Conservation (phyloP, 1,140 invertebrate genomes). For the Adelges cooleyi region DNA sequence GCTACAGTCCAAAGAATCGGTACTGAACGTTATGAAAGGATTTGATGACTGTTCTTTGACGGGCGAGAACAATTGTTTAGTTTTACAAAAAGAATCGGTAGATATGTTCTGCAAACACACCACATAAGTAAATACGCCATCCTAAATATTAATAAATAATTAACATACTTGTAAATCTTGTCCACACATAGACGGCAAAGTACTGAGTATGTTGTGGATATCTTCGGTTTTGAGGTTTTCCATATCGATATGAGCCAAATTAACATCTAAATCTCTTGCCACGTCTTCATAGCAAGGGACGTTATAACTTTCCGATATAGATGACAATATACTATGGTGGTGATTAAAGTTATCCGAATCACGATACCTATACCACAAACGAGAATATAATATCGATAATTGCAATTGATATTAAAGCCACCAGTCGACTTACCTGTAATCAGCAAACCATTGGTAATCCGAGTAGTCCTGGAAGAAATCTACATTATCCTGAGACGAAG, state of each 20-base stretch:
- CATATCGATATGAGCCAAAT: conserved; percentile 88
- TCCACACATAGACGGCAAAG: conserved; percentile 59
- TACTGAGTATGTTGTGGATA: conserved; percentile 71
- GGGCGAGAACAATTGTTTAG: conserved; percentile 80
- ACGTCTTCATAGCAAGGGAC: conserved; percentile 58
- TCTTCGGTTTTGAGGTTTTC: conserved; percentile 84
- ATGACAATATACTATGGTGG: conserved; percentile 67
- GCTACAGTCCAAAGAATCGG: conserved; percentile 81
- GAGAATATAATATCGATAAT: too few relatives aligned
- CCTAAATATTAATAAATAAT: not conserved
- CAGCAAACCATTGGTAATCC: conserved; percentile 78
- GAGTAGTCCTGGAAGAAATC: conserved; percentile 80
- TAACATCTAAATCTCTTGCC: conserved; percentile 77
- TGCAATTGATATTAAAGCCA: not conserved
- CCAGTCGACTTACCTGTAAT: conserved; percentile 56
- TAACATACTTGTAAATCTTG: conserved; percentile 39
- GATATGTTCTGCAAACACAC: not conserved
- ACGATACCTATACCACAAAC: conserved; percentile 15
- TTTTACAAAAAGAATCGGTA: conserved; percentile 64
- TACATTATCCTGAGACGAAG: conserved; percentile 28
- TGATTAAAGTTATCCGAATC: conserved; percentile 53
- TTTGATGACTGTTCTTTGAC: conserved; percentile 64
- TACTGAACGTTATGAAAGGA: conserved; percentile 61
- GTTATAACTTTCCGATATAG: conserved; percentile 65
- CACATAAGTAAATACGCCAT: too few relatives aligned